These are phyloP conservation scores for Ammospiza maritima DNA, from an alignment of 2,797 vertebrate genomes.

Conservation along the genomic window DNA sequence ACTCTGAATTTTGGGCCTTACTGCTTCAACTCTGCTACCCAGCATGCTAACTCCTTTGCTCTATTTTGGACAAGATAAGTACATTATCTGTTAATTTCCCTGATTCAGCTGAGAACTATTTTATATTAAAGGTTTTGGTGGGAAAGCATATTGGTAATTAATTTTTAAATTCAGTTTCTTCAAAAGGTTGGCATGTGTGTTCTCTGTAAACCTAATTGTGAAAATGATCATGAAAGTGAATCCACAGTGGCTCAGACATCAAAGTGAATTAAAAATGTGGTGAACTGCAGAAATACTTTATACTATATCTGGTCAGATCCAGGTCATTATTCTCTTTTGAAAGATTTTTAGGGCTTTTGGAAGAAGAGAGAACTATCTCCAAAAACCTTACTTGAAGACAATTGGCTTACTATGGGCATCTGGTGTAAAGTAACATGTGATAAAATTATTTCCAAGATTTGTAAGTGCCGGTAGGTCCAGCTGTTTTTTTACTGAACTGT, in stretches of 20 bases:
- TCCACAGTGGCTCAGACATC: neutral
- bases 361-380: neutral
- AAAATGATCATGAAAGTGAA: slow-evolving; percentile 1
- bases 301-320: neutral
- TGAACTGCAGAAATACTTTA: neutral
- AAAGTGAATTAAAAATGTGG: neutral
- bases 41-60: neutral
- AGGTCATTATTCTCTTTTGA: neutral
- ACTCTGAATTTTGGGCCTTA: neutral
- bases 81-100: neutral
- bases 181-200: neutral
- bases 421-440: neutral
- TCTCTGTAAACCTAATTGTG: neutral
- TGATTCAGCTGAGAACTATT: neutral
- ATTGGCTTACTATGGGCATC: neutral
- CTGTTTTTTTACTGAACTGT: neutral
- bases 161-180: neutral
- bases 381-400: neutral
- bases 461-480: neutral
- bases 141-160: neutral
- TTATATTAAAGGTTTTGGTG: neutral
- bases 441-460: neutral
- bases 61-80: neutral
- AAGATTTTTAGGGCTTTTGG: neutral
- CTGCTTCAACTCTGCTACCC: neutral